Conservation (phyloP, 1,140 invertebrate species). For the Anagrus nilaparvatae region DNA sequence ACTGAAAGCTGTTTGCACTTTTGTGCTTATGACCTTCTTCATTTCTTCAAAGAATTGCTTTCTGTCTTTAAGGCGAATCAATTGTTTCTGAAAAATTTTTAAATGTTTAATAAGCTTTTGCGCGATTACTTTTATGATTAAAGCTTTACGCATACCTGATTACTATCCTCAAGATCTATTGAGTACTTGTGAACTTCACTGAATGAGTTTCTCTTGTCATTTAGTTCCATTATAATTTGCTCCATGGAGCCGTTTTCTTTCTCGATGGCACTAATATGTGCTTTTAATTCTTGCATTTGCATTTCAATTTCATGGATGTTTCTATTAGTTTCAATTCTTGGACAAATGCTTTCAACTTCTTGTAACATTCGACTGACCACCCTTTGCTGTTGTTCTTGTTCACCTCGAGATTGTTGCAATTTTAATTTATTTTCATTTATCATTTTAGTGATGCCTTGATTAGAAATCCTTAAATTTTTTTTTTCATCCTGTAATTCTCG, state of each 20-base stretch:
- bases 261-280: constrained; percentile 28
- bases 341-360: constrained; percentile 31
- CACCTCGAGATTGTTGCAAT: constrained; percentile 21
- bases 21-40: constrained; percentile 35
- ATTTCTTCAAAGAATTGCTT: constrained; percentile 33
- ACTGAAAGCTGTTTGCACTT: constrained; percentile 41
- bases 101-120: too few species aligned
- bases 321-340: constrained; percentile 35
- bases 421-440: constrained; percentile 14
- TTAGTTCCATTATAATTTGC: constrained; percentile 21
- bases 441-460: constrained; percentile 12
- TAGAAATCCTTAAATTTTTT: constrained; percentile 19
- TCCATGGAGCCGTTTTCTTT: constrained; percentile 26
- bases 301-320: constrained; percentile 21
- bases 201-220: constrained; percentile 25
- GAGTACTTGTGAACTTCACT: constrained; percentile 17
- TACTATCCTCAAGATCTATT: constrained; percentile 21
- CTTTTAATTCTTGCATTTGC: constrained; percentile 17
- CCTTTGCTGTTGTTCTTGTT: constrained; percentile 25
- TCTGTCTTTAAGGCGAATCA: constrained; percentile 27
- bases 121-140: background rate
- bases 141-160: constrained; percentile 24
- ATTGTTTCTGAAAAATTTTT: constrained; percentile 31
- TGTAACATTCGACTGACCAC: constrained; percentile 19
- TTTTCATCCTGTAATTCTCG: constrained; percentile 24